Conservation (phyloP, 2,113 vertebrate genomes). For the Grammomys surdaster region DNA sequence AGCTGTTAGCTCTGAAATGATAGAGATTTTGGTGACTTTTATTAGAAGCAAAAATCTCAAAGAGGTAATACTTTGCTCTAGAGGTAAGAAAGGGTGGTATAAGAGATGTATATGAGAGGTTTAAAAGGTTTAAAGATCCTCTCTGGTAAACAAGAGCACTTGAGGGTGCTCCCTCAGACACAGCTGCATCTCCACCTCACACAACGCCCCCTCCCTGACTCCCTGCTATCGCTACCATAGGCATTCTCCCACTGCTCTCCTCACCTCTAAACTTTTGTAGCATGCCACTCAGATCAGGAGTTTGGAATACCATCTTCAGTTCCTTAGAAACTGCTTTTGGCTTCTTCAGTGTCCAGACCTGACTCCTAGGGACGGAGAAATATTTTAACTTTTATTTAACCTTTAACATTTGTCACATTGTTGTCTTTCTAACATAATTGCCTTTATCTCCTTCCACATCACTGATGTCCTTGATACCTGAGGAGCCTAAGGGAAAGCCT, state of each 20-base stretch:
- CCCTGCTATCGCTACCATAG: background rate
- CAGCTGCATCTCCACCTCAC: background rate
- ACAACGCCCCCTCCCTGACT: background rate
- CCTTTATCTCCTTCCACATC: background rate
- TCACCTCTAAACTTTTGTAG: conserved; percentile 55
- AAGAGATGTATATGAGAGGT: too few relatives aligned
- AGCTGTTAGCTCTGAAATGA: conserved; percentile 74
- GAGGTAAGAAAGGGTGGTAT: background rate
- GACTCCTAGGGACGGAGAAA: conserved; percentile 65
- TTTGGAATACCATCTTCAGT: background rate
- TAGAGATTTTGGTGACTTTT: conserved; percentile 35
- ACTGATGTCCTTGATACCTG: background rate
- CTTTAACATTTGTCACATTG: background rate
- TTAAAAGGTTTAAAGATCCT: too few relatives aligned
- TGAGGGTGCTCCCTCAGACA: background rate
- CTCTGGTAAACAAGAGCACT: background rate
- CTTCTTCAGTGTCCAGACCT: conserved; percentile 66
- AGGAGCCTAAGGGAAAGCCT: background rate
- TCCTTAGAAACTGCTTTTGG: conserved; percentile 48
- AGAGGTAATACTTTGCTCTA: background rate
- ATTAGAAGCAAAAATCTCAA: conserved; percentile 8
- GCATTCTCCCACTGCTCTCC: background rate
- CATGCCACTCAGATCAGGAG: conserved; percentile 58
- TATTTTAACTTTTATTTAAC: background rate
- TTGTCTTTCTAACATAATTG: background rate